Conservation (phyloP, 2,113 vertebrate species). For the Marmota flaviventris region DNA sequence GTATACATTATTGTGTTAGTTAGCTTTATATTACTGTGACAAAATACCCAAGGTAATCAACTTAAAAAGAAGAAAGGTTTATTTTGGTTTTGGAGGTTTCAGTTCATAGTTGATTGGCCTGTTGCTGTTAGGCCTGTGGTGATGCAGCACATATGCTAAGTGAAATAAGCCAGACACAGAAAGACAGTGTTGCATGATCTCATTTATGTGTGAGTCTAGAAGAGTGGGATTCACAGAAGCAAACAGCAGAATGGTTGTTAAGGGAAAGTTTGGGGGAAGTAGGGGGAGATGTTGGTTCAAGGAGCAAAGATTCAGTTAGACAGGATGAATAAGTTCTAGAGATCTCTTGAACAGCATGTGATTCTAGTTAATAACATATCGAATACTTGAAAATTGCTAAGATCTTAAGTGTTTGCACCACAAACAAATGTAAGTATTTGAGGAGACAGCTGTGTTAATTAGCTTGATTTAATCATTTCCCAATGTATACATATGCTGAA, state of each 20-base stretch:
- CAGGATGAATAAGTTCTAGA: neutral
- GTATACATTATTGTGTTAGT: neutral
- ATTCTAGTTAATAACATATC: neutral
- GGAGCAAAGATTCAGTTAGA: neutral
- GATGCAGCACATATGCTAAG: neutral
- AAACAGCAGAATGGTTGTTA: neutral
- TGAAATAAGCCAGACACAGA: neutral
- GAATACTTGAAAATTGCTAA: neutral
- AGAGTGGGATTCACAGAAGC: neutral
- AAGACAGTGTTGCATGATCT: neutral
- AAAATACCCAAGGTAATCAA: neutral
- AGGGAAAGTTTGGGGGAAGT: neutral
- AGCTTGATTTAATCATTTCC: neutral
- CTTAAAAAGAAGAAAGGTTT: neutral
- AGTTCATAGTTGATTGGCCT: neutral
- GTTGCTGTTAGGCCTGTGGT: neutral
- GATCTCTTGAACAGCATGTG: neutral
- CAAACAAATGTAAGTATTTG: neutral
- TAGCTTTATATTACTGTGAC: neutral
- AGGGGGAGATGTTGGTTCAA: neutral
- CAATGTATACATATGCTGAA: neutral
- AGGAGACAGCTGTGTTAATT: neutral
- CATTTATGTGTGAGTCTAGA: neutral
- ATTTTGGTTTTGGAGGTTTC: neutral
- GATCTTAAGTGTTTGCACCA: neutral